phyloP scores from a whole-genome alignment of 2,888 invertebrate genomes.

The Lymantria dispar region DNA sequence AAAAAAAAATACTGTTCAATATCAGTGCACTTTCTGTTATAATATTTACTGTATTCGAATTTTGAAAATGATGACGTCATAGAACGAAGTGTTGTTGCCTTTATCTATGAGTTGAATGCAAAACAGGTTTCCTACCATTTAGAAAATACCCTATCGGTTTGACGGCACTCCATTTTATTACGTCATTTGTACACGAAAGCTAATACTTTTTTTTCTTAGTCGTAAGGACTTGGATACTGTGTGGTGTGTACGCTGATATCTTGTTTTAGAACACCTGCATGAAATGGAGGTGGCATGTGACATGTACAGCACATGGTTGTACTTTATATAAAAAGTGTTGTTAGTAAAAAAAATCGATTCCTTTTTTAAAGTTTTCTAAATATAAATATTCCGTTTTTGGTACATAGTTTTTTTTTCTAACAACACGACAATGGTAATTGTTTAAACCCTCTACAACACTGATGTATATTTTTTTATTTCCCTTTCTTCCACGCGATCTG shows the following conservation, averaged over 20 bases:
- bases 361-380: not conserved
- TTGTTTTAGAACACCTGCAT: slow-evolving; percentile 38
- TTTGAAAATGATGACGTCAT: not conserved
- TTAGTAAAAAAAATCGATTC: slow-evolving; percentile 17
- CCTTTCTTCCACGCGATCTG: slow-evolving; percentile 50
- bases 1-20: not conserved
- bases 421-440: slow-evolving; percentile 16
- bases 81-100: too few species aligned
- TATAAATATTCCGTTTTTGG: not conserved
- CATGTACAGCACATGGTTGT: slow-evolving; percentile 41
- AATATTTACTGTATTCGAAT: not conserved
- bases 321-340: slow-evolving; percentile 20
- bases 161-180: not conserved
- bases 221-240: slow-evolving; percentile 12
- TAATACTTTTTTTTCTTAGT: slow-evolving; percentile 9
- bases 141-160: not conserved
- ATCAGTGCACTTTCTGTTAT: not conserved
- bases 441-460: slow-evolving; percentile 33
- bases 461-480: slow-evolving; percentile 55
- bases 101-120: too few species aligned
- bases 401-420: slow-evolving; percentile 22
- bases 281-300: slow-evolving; percentile 39
- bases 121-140: too few species aligned
- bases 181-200: slow-evolving; percentile 3
- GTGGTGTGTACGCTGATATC: slow-evolving; percentile 15